These are phyloP conservation scores for Athene cunicularia DNA, from an alignment of 2,113 vertebrate species.

Conservation along the genomic window DNA sequence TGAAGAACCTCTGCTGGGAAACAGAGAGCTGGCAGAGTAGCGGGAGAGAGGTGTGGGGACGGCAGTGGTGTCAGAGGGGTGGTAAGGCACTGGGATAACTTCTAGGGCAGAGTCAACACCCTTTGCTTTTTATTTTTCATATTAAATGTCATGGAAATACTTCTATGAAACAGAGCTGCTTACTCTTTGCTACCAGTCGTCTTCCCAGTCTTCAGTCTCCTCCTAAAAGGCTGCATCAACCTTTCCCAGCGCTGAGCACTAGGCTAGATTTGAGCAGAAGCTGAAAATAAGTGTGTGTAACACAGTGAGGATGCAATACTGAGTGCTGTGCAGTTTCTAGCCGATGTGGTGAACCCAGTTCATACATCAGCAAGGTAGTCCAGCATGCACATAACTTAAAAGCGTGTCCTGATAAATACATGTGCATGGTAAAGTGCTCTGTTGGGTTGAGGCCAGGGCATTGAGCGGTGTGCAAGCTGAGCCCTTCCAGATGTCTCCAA, in stretches of 20 bases:
- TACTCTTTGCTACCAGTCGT: neutral
- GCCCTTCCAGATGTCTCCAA: neutral
- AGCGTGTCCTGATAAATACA: neutral
- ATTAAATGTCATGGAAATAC: neutral
- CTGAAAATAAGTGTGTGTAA: fast-evolving
- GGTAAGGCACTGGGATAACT: neutral
- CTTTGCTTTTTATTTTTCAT: neutral
- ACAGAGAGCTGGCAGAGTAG: neutral
- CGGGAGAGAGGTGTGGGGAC: neutral
- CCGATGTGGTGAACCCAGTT: fast-evolving
- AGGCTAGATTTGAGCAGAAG: neutral
- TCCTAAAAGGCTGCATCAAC: neutral
- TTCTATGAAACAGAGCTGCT: neutral
- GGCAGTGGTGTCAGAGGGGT: neutral
- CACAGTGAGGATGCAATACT: neutral
- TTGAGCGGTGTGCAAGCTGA: neutral
- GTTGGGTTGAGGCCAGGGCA: neutral
- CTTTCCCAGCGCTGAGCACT: neutral
- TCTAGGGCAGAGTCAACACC: neutral
- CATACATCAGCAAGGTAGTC: neutral
- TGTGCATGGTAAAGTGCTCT: neutral
- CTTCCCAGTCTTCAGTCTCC: neutral
- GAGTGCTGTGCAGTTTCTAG: neutral
- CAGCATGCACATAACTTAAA: neutral
- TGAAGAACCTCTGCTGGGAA: neutral